phyloP scores from a whole-genome alignment of 1,140 invertebrate genomes.

The Sinonovacula constricta region DNA sequence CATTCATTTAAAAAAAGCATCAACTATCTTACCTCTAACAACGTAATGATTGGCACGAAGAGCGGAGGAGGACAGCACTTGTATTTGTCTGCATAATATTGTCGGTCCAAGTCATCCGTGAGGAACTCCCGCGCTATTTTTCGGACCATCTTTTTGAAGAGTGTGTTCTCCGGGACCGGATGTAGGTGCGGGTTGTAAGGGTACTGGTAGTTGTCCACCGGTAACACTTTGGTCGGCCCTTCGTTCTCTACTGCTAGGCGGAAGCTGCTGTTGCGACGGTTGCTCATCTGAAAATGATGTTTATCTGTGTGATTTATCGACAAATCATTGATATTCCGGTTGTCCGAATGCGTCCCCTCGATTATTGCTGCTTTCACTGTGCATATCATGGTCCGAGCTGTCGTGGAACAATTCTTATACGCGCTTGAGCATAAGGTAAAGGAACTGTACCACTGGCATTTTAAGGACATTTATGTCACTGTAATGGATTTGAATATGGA shows the following conservation, averaged over 20 bases:
- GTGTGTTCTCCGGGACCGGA: slow-evolving; percentile 45
- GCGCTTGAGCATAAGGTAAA: too few relatives aligned
- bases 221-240: slow-evolving; percentile 92
- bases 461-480: slow-evolving; percentile 22
- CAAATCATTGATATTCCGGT: not conserved
- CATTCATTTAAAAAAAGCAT: too few relatives aligned
- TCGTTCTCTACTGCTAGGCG: slow-evolving; percentile 96
- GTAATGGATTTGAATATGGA: too few relatives aligned
- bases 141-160: slow-evolving; percentile 86
- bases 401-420: too few relatives aligned
- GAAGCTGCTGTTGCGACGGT: slow-evolving; percentile 94
- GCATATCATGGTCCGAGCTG: too few relatives aligned
- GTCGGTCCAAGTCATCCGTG: slow-evolving; percentile 95
- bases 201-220: slow-evolving; percentile 63
- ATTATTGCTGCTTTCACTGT: not conserved
- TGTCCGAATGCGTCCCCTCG: not conserved
- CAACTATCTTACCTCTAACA: slow-evolving; percentile 92
- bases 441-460: too few relatives aligned
- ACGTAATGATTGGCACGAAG: slow-evolving; percentile 94
- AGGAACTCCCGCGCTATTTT: slow-evolving; percentile 95
- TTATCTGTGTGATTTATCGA: too few relatives aligned
- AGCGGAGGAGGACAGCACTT: slow-evolving; percentile 96
- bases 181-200: slow-evolving; percentile 24
- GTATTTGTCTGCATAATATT: slow-evolving; percentile 97
- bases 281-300: slow-evolving; percentile 94